Evolutionary conservation across 2,888 invertebrate genomes (phyloP).

Genomic region (Melanargia galathea): DNA sequence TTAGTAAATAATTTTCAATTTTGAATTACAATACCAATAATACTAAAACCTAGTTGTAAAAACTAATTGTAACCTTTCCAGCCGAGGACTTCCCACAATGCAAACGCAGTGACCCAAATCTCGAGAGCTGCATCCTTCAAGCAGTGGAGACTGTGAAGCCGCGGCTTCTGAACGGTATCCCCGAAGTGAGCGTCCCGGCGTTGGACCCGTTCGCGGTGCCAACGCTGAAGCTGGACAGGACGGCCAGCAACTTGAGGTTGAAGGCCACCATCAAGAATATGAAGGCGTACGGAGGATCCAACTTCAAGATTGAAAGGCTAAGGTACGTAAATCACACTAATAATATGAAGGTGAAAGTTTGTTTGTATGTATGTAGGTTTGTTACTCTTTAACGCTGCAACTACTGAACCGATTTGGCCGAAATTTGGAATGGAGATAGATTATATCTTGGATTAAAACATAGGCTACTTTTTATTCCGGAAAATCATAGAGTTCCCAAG

Average conservation of each 20-base stretch:
- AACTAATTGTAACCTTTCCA: constrained; percentile 52
- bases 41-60: neutral
- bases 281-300: constrained; percentile 83
- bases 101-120: constrained; percentile 82
- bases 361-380: too few relatives aligned
- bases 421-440: too few relatives aligned
- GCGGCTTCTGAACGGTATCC: constrained; percentile 83
- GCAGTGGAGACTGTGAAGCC: constrained; percentile 83
- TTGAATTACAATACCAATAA: neutral
- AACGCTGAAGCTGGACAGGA: constrained; percentile 85
- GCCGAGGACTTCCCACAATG: constrained; percentile 85
- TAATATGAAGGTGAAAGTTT: neutral
- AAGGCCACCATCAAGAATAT: constrained; percentile 86
- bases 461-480: too few relatives aligned
- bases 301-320: constrained; percentile 84
- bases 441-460: too few relatives aligned
- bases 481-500: too few relatives aligned
- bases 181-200: constrained; percentile 84
- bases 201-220: constrained; percentile 87
- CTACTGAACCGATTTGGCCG: too few relatives aligned
- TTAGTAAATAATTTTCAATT: neutral
- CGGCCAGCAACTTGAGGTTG: constrained; percentile 85
- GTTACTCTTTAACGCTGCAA: too few relatives aligned
- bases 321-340: constrained; percentile 77
- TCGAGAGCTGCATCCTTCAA: constrained; percentile 83